Conservation (phyloP, 2,113 vertebrate genomes). For the Microtus montanus region DNA sequence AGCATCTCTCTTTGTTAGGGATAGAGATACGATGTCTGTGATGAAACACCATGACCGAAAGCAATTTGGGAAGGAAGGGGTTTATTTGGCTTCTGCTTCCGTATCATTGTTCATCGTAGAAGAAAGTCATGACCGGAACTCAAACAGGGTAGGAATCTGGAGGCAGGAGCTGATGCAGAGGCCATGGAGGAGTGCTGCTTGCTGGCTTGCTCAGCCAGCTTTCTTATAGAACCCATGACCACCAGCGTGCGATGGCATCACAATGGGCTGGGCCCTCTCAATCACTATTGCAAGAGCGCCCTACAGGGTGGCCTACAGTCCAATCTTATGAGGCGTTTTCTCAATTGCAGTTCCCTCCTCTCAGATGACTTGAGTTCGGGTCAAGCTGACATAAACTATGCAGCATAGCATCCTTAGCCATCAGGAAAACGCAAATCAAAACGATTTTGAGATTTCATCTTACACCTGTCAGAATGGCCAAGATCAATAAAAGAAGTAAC, state of each 20-base stretch:
- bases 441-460: background rate
- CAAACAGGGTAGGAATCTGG: background rate
- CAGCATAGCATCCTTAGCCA: background rate
- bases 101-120: background rate
- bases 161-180: background rate
- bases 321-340: background rate
- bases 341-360: background rate
- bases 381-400: background rate
- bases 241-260: background rate
- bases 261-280: background rate
- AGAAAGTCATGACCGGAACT: background rate
- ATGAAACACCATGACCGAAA: background rate
- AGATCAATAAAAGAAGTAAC: background rate
- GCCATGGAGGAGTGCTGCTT: background rate
- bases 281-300: background rate
- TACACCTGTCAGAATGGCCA: background rate
- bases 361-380: background rate
- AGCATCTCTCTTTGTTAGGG: background rate
- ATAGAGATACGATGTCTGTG: background rate
- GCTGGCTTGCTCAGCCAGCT: background rate
- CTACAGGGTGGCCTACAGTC: background rate
- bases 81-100: background rate
- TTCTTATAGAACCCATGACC: background rate
- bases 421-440: background rate
- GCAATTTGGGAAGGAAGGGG: background rate